A percentile compares a stretch with the other conserved stretches of the same genome.
Conservation (phyloP, 1,140 invertebrate genomes). For the Pantala flavescens region DNA sequence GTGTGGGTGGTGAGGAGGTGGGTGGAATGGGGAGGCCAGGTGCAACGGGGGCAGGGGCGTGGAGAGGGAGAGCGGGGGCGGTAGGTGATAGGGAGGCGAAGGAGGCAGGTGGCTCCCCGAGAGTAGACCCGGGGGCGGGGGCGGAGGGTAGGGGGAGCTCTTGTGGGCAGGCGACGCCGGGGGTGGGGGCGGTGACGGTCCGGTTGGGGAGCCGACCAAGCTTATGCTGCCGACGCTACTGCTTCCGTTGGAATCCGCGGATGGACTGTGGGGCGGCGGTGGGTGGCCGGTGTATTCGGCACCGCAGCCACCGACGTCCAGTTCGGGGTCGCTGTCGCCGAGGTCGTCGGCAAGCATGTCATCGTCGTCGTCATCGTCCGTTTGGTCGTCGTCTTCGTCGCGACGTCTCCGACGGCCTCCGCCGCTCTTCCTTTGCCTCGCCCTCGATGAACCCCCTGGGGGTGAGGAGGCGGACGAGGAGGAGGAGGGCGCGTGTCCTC, state of each 20-base stretch:
- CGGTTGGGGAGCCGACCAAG: background rate
- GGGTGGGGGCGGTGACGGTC: background rate
- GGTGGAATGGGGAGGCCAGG: background rate
- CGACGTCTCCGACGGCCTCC: background rate
- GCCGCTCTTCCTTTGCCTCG: conserved; percentile 24
- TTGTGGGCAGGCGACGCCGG: background rate
- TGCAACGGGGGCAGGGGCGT: conserved; percentile 22
- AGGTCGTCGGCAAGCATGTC: background rate
- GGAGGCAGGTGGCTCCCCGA: background rate
- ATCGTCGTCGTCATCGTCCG: background rate
- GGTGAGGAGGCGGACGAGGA: conserved; percentile 28
- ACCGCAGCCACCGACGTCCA: background rate
- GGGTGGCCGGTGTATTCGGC: background rate
- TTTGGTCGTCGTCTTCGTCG: background rate
- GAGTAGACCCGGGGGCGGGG: background rate
- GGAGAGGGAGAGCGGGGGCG: conserved; percentile 37
- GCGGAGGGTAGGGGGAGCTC: background rate
- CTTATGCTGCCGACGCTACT: background rate
- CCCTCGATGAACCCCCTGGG: conserved; percentile 44
- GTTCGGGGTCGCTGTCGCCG: background rate
- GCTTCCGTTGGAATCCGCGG: background rate
- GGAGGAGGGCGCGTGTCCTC: conserved; percentile 29
- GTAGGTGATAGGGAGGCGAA: conserved; percentile 32
- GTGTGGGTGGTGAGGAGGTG: conserved; percentile 32
- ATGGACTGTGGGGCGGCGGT: background rate